Conservation (phyloP, 1,140 invertebrate species). For the Macrosteles quadrilineatus region DNA sequence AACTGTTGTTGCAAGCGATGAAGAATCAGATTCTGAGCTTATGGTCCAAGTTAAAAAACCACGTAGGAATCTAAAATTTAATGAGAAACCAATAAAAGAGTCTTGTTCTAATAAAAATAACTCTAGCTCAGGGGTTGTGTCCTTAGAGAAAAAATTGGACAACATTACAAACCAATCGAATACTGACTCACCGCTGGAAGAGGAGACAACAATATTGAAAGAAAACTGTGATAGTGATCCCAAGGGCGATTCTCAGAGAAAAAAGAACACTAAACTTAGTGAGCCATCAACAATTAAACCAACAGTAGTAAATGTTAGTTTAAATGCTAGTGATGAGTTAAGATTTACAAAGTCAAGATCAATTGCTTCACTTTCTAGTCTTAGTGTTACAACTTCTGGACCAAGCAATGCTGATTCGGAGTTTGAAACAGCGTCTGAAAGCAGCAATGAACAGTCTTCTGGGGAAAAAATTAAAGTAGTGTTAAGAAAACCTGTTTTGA, state of each 20-base stretch:
- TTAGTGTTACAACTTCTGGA: not conserved
- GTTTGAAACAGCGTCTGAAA: not conserved
- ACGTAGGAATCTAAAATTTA: not conserved
- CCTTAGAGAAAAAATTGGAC: no score
- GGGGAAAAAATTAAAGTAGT: not conserved
- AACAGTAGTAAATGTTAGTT: slow-evolving; percentile 15
- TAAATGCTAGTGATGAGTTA: not conserved
- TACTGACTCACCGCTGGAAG: no score
- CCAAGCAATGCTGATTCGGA: not conserved
- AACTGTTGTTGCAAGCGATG: not conserved
- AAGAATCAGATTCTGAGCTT: not conserved
- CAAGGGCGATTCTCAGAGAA: no score
- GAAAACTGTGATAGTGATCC: no score
- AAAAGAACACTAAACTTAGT: no score
- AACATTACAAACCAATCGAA: no score
- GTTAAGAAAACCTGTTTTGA: not conserved
- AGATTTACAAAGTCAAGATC: slow-evolving; percentile 4
- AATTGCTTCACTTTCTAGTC: not conserved
- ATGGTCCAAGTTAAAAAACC: not conserved
- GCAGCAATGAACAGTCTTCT: not conserved
- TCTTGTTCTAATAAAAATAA: no score
- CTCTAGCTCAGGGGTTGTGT: no score
- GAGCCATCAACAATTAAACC: no score
- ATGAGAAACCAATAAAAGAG: not conserved
- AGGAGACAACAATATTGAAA: no score